These are phyloP conservation scores for Lates japonicus DNA, from an alignment of 2,797 vertebrate genomes.

Conservation along the genomic window DNA sequence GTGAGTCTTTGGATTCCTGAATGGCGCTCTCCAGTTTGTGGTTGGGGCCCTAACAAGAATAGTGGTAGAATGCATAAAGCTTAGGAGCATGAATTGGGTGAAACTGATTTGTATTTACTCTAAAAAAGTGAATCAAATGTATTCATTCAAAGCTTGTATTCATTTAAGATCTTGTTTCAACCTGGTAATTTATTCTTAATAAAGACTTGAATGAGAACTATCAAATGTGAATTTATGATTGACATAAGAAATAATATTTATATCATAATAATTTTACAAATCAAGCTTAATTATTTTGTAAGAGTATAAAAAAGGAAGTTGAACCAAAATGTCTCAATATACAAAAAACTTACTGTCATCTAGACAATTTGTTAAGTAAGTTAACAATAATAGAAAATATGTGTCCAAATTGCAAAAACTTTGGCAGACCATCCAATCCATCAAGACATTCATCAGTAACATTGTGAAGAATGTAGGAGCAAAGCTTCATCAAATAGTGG, in stretches of 20 bases:
- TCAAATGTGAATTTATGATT: not conserved
- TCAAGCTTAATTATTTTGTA: too few species aligned
- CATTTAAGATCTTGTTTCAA: not conserved
- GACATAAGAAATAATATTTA: not conserved
- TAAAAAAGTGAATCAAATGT: not conserved
- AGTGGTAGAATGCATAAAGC: constrained; percentile 45
- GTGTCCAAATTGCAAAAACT: not conserved
- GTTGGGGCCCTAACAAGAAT: constrained; percentile 87
- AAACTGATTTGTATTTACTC: not conserved
- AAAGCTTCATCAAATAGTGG: constrained; percentile 10
- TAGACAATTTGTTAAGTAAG: not conserved
- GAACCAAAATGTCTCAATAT: too few species aligned
- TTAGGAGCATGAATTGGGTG: not conserved
- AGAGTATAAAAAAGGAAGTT: too few species aligned
- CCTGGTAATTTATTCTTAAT: not conserved
- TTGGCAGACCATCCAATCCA: constrained; percentile 14
- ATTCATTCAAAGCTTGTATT: not conserved
- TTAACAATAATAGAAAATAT: not conserved
- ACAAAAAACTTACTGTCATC: too few species aligned
- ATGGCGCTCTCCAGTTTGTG: constrained; percentile 87
- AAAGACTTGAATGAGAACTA: not conserved
- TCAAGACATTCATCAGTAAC: constrained; percentile 6
- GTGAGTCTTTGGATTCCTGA: constrained; percentile 93
- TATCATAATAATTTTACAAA: too few species aligned
- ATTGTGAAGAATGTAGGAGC: not conserved